Conservation (phyloP, 2,888 invertebrate species). For the Hartigia nigra region DNA sequence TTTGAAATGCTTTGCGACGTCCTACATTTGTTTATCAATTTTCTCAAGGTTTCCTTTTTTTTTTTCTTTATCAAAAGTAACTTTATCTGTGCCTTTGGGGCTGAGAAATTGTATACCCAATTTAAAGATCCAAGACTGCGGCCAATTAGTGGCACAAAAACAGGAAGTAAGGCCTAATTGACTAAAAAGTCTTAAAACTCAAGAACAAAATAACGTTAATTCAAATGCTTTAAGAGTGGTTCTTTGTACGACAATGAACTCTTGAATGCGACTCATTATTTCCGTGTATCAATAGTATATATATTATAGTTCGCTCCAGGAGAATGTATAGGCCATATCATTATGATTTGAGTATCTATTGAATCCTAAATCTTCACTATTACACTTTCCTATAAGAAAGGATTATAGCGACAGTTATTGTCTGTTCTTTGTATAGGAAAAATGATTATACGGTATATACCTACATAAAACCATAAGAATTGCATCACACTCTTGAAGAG, state of each 20-base stretch:
- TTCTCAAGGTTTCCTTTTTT: not conserved
- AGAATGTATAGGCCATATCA: not conserved
- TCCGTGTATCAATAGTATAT: not conserved
- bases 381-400: not conserved
- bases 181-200: not conserved
- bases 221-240: not conserved
- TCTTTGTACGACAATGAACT: not conserved
- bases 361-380: not conserved
- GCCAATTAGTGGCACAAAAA: not conserved
- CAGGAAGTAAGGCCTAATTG: not conserved
- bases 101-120: not conserved
- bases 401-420: not conserved
- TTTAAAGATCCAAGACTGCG: not conserved
- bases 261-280: not conserved
- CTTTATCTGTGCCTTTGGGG: not conserved
- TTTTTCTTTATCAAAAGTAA: not conserved
- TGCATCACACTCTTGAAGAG: slow-evolving; percentile 48
- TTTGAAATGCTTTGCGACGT: not conserved
- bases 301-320: not conserved
- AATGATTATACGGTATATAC: not conserved
- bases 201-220: not conserved
- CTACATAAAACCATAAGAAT: slow-evolving; percentile 32
- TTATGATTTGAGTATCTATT: not conserved
- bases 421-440: not conserved
- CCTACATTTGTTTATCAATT: not conserved